phyloP scores from a whole-genome alignment of 2,113 vertebrate species.

The Suricata suricatta region DNA sequence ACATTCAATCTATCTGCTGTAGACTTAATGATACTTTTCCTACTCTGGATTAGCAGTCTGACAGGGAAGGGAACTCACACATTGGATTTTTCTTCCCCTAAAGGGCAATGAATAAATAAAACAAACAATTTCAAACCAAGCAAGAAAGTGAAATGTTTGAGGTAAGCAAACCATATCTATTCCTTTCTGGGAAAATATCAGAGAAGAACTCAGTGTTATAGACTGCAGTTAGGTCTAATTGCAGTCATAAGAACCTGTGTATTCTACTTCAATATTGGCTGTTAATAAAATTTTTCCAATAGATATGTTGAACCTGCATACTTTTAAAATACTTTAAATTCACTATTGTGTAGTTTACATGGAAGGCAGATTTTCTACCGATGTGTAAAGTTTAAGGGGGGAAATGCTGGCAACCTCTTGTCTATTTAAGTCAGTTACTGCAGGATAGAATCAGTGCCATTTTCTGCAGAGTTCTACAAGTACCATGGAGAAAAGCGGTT shows the following conservation, averaged over 20 bases:
- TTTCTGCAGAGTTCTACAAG: constrained; percentile 25
- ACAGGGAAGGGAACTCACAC: not conserved
- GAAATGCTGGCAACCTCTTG: constrained; percentile 35
- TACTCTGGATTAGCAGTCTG: not conserved
- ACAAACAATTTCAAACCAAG: not conserved
- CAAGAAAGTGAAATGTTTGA: not conserved
- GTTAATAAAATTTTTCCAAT: not conserved
- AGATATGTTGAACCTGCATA: not conserved
- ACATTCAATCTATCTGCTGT: not conserved
- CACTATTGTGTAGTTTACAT: not conserved
- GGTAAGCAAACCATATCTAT: not conserved
- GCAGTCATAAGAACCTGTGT: not conserved
- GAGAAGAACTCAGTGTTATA: not conserved
- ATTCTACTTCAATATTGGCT: not conserved
- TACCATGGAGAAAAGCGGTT: not conserved
- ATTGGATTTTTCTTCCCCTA: not conserved
- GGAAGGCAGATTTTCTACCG: constrained; percentile 9
- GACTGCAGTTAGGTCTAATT: not conserved
- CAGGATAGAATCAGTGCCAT: not conserved
- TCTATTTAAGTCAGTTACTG: constrained; percentile 27
- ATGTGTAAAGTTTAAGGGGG: constrained; percentile 16
- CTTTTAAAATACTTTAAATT: constrained; percentile 46
- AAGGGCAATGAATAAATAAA: not conserved
- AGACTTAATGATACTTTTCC: not conserved
- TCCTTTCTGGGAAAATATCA: not conserved